Evolutionary conservation across 2,888 invertebrate species (phyloP).

Genomic region (Tachina lurida): DNA sequence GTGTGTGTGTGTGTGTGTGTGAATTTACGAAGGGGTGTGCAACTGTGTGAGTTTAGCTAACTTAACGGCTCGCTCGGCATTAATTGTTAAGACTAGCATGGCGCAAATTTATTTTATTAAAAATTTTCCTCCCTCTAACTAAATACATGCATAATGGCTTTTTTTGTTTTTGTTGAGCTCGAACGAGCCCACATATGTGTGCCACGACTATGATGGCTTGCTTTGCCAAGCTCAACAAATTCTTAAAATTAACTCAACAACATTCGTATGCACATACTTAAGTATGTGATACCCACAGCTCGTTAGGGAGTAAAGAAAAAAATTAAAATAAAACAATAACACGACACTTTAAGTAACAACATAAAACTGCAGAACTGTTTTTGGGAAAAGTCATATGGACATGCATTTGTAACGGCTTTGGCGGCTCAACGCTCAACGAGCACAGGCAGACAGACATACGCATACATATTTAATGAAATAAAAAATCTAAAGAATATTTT

Average conservation of each 20-base stretch:
- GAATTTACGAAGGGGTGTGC: slow-evolving; percentile 13
- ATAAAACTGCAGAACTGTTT: background rate
- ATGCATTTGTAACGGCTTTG: slow-evolving; percentile 62
- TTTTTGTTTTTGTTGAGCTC: slow-evolving; percentile 57
- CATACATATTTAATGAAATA: slow-evolving; percentile 19
- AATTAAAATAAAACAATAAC: slow-evolving; percentile 40
- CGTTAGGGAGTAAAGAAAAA: background rate
- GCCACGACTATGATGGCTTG: slow-evolving; percentile 32
- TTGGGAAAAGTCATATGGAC: slow-evolving; percentile 47
- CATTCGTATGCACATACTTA: background rate
- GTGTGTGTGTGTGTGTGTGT: slow-evolving; percentile 1
- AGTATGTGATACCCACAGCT: slow-evolving; percentile 39
- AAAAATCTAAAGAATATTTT: slow-evolving; percentile 48
- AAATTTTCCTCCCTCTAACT: slow-evolving; percentile 59
- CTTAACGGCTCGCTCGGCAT: slow-evolving; percentile 42
- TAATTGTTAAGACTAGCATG: slow-evolving; percentile 7
- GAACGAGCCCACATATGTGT: background rate
- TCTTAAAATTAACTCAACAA: slow-evolving; percentile 31
- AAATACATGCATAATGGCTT: background rate
- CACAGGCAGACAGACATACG: slow-evolving; percentile 37
- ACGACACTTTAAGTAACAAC: slow-evolving; percentile 47
- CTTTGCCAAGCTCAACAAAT: slow-evolving; percentile 50
- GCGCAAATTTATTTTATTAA: slow-evolving; percentile 49
- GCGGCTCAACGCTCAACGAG: slow-evolving; percentile 61
- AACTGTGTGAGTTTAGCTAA: slow-evolving; percentile 24